A percentile compares a stretch with the other conserved stretches of the same genome.
Evolutionary conservation across 2,797 vertebrate genomes (phyloP).

Genomic region (Anguilla obscura): DNA sequence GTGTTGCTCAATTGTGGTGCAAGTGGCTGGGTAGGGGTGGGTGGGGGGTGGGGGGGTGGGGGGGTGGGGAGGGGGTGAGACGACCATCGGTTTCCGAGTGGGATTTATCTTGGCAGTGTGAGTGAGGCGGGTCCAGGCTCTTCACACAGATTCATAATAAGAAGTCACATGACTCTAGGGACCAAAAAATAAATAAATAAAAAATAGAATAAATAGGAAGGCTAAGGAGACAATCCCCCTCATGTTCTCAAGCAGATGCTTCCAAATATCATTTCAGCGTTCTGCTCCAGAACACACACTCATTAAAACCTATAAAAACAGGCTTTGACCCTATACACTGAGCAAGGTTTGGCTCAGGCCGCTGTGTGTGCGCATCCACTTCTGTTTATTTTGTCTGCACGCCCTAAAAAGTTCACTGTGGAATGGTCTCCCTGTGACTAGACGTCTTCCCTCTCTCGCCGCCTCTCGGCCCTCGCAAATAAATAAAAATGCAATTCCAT

Average conservation of each 20-base stretch:
- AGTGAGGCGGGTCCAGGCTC: neutral
- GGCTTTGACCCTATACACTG: neutral
- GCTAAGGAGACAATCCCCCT: neutral
- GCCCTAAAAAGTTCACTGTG: constrained; percentile 42
- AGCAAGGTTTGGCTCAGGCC: neutral
- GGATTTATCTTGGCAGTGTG: constrained; percentile 6
- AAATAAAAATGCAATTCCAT: constrained; percentile 65
- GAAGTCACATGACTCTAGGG: neutral
- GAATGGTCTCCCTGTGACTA: constrained; percentile 50
- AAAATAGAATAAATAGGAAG: too few relatives aligned
- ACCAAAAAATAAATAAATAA: neutral
- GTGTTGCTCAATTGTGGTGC: neutral
- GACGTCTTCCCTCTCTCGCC: constrained; percentile 49
- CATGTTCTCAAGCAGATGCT: neutral
- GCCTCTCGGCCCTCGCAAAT: constrained; percentile 49
- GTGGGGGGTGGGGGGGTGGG: too few relatives aligned
- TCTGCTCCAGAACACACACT: neutral
- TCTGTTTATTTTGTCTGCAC: constrained; percentile 30
- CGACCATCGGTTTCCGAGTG: neutral
- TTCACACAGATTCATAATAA: neutral
- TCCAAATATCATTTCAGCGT: neutral
- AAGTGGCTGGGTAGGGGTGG: too few relatives aligned
- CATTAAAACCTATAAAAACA: neutral
- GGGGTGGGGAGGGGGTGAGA: neutral
- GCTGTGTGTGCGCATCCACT: neutral